Evolutionary conservation across 2,888 invertebrate genomes (phyloP).

Genomic region (Pterostichus niger): DNA sequence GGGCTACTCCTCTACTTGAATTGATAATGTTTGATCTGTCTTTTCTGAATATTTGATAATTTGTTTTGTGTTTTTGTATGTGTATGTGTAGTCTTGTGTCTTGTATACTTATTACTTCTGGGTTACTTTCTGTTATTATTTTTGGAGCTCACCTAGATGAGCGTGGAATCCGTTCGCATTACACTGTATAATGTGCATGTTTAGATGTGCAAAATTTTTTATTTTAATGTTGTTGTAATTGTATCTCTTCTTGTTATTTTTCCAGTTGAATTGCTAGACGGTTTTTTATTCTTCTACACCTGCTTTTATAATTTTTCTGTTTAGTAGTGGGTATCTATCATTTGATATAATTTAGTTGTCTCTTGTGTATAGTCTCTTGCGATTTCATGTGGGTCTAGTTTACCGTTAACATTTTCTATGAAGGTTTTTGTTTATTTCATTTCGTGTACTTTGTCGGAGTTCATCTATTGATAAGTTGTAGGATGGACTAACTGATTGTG

Average conservation of each 20-base stretch:
- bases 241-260: neutral
- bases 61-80: neutral
- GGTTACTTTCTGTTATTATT: neutral
- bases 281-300: neutral
- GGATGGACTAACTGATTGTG: no score
- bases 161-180: constrained; percentile 11
- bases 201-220: neutral
- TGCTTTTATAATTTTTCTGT: constrained; percentile 1
- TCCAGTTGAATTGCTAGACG: neutral
- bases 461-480: no score
- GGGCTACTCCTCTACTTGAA: constrained; percentile 69
- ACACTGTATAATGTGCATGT: constrained; percentile 4
- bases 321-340: neutral
- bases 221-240: neutral
- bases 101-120: constrained; percentile 22
- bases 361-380: no score
- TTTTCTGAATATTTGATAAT: constrained; percentile 14
- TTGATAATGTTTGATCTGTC: constrained; percentile 8
- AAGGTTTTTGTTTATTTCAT: no score
- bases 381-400: no score
- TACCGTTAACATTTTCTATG: no score
- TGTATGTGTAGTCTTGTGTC: constrained; percentile 11
- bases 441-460: no score
- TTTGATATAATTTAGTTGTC: no score
- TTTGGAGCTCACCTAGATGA: constrained; percentile 7